Evolutionary conservation across 2,797 vertebrate species (phyloP).

Genomic region (Margarornis squamiger): DNA sequence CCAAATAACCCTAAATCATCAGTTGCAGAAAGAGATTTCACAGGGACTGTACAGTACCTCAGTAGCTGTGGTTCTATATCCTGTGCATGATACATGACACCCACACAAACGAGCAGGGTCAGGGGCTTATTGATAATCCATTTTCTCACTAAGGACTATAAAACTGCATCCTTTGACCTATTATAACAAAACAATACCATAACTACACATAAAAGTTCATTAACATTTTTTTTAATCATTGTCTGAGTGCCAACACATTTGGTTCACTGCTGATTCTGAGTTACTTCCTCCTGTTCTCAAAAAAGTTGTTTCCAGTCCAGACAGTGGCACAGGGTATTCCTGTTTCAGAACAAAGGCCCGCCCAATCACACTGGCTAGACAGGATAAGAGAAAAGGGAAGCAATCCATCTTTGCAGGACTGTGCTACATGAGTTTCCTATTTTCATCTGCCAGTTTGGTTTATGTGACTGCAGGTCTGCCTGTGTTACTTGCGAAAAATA

Average conservation of each 20-base stretch:
- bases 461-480: not conserved
- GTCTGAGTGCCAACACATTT: not conserved
- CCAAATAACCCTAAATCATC: not conserved
- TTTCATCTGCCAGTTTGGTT: not conserved
- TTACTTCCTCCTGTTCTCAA: not conserved
- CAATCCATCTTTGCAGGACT: not conserved
- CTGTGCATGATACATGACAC: rapidly evolving
- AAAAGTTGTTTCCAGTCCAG: not conserved
- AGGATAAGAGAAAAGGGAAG: not conserved
- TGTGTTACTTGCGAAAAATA: not conserved
- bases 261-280: not conserved
- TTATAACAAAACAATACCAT: not conserved
- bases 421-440: not conserved
- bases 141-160: not conserved
- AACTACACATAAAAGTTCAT: not conserved
- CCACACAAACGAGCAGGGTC: not conserved
- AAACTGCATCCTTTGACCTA: not conserved
- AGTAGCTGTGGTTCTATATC: not conserved
- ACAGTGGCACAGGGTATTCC: not conserved
- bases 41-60: not conserved
- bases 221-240: not conserved
- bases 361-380: not conserved
- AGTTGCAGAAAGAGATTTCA: not conserved
- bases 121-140: not conserved
- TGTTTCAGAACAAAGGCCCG: not conserved